Evolutionary conservation across 1,140 invertebrate genomes (phyloP).

Genomic region (Drosophila pseudoobscura): DNA sequence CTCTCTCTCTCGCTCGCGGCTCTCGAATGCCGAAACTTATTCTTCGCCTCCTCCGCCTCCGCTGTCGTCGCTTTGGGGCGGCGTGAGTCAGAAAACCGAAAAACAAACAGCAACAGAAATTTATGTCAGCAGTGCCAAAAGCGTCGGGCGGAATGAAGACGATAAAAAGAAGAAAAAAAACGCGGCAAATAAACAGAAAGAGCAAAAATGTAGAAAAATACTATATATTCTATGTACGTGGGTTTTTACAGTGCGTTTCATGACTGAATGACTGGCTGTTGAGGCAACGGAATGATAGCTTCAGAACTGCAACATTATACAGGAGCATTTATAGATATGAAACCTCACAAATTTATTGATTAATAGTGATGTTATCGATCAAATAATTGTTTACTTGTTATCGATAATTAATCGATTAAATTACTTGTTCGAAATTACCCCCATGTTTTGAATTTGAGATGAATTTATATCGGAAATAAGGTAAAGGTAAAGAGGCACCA

Average conservation of each 20-base stretch:
- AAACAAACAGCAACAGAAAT: slow-evolving; percentile 61
- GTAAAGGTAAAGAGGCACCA: too few species aligned
- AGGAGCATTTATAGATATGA: too few species aligned
- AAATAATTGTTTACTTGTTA: too few species aligned
- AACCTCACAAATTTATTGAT: too few species aligned
- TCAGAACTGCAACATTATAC: too few species aligned
- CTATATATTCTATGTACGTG: not conserved
- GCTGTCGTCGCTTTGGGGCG: slow-evolving; percentile 27
- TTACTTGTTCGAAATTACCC: too few species aligned
- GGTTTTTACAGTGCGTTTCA: slow-evolving; percentile 13
- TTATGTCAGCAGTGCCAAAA: slow-evolving; percentile 81
- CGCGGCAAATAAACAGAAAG: slow-evolving; percentile 72
- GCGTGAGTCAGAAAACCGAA: slow-evolving; percentile 67
- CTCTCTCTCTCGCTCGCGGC: not conserved
- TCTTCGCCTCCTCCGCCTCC: slow-evolving; percentile 13
- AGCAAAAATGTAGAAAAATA: slow-evolving; percentile 22
- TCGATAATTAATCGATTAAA: too few species aligned
- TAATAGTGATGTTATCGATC: too few species aligned
- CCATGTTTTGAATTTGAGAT: too few species aligned
- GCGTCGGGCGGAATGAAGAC: slow-evolving; percentile 53
- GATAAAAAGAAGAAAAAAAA: slow-evolving; percentile 71
- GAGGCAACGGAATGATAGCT: too few species aligned
- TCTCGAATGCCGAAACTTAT: slow-evolving; percentile 37
- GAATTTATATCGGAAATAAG: too few species aligned
- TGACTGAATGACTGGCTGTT: not conserved